phyloP scores from a whole-genome alignment of 1,140 invertebrate species.

The Zaprionus kolodkinae region DNA sequence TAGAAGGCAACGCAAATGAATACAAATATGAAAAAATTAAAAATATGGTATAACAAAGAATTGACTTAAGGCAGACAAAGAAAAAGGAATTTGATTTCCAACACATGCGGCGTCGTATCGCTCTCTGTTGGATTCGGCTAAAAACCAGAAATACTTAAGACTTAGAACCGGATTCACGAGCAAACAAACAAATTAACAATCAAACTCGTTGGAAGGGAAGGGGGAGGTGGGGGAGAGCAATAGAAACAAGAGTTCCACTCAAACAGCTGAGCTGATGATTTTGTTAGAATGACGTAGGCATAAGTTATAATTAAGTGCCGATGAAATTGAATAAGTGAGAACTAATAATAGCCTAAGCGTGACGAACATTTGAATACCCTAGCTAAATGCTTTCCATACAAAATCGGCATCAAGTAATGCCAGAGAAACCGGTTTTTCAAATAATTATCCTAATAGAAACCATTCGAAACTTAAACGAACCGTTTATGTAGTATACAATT shows the following conservation, averaged over 20 bases:
- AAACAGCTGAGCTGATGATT: conserved; percentile 52
- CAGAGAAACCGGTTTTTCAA: conserved; percentile 18
- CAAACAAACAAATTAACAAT: conserved; percentile 73
- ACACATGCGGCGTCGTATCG: conserved; percentile 1
- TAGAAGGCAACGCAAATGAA: conserved; percentile 7
- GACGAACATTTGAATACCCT: conserved; percentile 62
- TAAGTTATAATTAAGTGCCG: conserved; percentile 76
- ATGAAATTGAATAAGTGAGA: conserved; percentile 69
- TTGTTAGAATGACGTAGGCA: conserved; percentile 66
- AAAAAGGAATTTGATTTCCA: conserved; percentile 65
- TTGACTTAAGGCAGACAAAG: conserved; percentile 50
- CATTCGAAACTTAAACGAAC: conserved; percentile 13
- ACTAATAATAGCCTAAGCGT: conserved; percentile 40
- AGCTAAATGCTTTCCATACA: conserved; percentile 11
- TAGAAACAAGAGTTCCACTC: conserved; percentile 44
- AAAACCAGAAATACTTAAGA: conserved; percentile 71
- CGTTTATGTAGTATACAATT: neutral
- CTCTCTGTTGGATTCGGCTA: conserved; percentile 14
- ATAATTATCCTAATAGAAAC: conserved; percentile 1
- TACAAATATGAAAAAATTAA: conserved; percentile 21
- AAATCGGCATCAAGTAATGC: conserved; percentile 7
- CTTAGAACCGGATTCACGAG: conserved; percentile 72
- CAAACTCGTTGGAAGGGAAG: conserved; percentile 50
- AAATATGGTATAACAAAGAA: conserved; percentile 10
- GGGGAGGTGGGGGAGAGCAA: conserved; percentile 29